These are phyloP conservation scores for Caenorhabditis drosophilae DNA, from an alignment of 2,888 invertebrate species.

Conservation along the genomic window DNA sequence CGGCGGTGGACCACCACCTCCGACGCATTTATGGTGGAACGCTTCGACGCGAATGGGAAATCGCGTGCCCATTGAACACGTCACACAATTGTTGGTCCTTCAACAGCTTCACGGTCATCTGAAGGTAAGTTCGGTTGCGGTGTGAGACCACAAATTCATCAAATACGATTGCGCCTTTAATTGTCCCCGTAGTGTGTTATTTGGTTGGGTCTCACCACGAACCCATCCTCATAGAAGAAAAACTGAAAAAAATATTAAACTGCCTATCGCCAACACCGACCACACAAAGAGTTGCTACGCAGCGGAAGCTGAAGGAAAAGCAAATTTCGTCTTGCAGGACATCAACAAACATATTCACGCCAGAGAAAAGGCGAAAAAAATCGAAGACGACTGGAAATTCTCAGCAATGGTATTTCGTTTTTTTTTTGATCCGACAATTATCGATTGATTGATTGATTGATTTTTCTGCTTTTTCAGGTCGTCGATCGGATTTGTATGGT, in stretches of 20 bases:
- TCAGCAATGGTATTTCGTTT: conserved; percentile 43
- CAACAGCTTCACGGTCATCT: conserved; percentile 53
- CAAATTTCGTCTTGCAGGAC: conserved; percentile 34
- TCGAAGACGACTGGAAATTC: conserved; percentile 58
- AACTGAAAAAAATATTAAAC: too few species aligned
- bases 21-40: conserved; percentile 37
- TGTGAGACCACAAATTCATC: too few species aligned
- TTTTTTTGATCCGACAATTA: not conserved
- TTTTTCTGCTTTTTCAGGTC: too few species aligned
- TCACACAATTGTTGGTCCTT: conserved; percentile 51
- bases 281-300: too few species aligned
- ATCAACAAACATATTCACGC: conserved; percentile 44
- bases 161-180: too few species aligned
- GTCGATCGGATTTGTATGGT: conserved; percentile 58
- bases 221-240: too few species aligned
- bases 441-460: too few species aligned
- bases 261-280: too few species aligned
- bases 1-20: not conserved
- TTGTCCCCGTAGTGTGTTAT: too few species aligned
- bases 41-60: conserved; percentile 33
- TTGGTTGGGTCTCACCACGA: too few species aligned
- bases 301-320: not conserved
- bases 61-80: conserved; percentile 39
- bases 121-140: conserved; percentile 33
- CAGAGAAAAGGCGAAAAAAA: conserved; percentile 40